These are phyloP conservation scores for Sminthurinus aureus DNA, from an alignment of 2,888 invertebrate genomes.

Conservation along the genomic window DNA sequence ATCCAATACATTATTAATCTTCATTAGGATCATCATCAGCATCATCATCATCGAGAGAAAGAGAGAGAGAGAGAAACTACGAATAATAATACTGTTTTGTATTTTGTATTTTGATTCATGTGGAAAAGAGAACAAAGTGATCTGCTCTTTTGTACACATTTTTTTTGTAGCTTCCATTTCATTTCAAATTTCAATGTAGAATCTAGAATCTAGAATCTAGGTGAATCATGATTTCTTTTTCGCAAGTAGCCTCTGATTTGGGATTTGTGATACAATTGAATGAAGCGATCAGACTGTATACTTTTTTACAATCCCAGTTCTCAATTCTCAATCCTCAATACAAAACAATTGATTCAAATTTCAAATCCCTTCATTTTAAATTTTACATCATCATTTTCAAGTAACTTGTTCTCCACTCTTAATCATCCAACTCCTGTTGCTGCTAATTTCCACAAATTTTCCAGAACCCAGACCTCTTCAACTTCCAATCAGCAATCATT, in stretches of 20 bases:
- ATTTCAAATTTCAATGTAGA: not conserved
- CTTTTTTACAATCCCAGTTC: not conserved
- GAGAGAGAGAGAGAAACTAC: too few species aligned
- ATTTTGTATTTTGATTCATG: not conserved
- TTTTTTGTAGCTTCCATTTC: too few species aligned
- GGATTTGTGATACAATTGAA: too few species aligned
- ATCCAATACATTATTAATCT: slow-evolving; percentile 20
- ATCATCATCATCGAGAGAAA: not conserved
- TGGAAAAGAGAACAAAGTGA: too few species aligned
- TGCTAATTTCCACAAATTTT: too few species aligned
- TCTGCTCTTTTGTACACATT: too few species aligned
- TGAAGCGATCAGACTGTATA: too few species aligned
- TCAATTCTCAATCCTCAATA: slow-evolving; percentile 4
- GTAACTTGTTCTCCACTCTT: too few species aligned
- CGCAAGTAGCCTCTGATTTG: not conserved
- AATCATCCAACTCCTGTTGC: too few species aligned
- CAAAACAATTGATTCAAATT: too few species aligned
- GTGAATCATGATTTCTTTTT: slow-evolving; percentile 22
- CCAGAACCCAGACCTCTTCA: too few species aligned
- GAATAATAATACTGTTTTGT: not conserved
- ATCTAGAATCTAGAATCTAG: not conserved
- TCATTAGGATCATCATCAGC: slow-evolving; percentile 13
- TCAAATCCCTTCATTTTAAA: not conserved
- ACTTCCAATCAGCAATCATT: too few species aligned
- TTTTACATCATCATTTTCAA: slow-evolving; percentile 13